Percentiles rank a stretch among this genome's conserved stretches.
These are phyloP conservation scores for Hoplias malabaricus DNA, from an alignment of 2,113 vertebrate genomes.

Conservation along the genomic window DNA sequence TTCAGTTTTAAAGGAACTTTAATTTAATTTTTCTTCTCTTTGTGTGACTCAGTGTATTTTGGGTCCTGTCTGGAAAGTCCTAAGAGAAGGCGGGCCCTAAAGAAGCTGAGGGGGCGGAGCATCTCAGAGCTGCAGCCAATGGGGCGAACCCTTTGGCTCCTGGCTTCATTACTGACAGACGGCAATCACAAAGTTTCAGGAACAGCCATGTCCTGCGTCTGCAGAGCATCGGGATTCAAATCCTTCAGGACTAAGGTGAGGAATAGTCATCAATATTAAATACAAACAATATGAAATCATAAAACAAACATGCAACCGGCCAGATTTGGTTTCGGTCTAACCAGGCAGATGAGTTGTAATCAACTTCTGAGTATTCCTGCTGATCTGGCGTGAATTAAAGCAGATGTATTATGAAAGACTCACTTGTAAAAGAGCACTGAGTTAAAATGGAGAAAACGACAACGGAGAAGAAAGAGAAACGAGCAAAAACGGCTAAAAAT, in stretches of 20 bases:
- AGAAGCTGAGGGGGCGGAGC: conserved; percentile 78
- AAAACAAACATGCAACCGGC: too few species aligned
- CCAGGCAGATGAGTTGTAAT: too few species aligned
- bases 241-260: conserved; percentile 82
- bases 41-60: conserved; percentile 77
- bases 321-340: too few species aligned
- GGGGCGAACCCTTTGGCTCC: conserved; percentile 73
- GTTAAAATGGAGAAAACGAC: too few species aligned
- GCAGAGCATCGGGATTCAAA: conserved; percentile 65
- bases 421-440: too few species aligned
- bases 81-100: conserved; percentile 74
- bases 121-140: conserved; percentile 83
- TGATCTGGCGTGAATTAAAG: too few species aligned
- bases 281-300: too few species aligned
- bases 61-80: conserved; percentile 76
- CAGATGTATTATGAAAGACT: too few species aligned
- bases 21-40: not conserved
- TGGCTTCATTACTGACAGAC: conserved; percentile 83
- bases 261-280: too few species aligned
- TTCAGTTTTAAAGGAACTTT: not conserved
- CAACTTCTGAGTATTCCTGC: too few species aligned
- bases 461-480: too few species aligned
- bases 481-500: too few species aligned
- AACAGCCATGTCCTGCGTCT: conserved; percentile 74
- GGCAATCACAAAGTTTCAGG: conserved; percentile 79